phyloP scores from a whole-genome alignment of 2,888 invertebrate genomes.

The Amiota communis region DNA sequence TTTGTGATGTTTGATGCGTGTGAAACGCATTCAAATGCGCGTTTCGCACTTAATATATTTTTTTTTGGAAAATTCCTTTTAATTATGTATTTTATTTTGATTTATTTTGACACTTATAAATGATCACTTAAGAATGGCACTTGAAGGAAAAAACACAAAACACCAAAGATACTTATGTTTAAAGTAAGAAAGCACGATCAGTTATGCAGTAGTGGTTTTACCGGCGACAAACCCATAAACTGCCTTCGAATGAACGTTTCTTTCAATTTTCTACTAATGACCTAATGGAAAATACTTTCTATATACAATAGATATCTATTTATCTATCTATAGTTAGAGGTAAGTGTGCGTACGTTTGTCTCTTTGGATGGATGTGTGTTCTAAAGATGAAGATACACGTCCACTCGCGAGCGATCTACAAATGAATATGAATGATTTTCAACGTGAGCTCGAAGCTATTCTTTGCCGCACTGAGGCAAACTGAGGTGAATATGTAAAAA shows the following conservation, averaged over 20 bases:
- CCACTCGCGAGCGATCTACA: slow-evolving; percentile 66
- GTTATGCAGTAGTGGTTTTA: too few relatives aligned
- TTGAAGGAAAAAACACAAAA: neutral
- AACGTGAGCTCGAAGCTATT: slow-evolving; percentile 38
- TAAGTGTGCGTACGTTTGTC: too few relatives aligned
- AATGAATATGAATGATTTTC: slow-evolving; percentile 64
- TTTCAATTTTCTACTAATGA: too few relatives aligned
- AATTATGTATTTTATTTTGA: too few relatives aligned
- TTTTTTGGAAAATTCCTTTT: too few relatives aligned
- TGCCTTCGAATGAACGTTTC: too few relatives aligned
- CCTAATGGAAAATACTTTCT: neutral
- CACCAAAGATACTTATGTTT: too few relatives aligned
- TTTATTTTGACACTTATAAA: slow-evolving; percentile 2
- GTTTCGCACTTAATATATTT: neutral
- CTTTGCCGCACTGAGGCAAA: slow-evolving; percentile 50
- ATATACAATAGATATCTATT: slow-evolving; percentile 25
- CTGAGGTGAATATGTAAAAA: slow-evolving; percentile 67
- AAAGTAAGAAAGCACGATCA: too few relatives aligned
- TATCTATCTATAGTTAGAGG: slow-evolving; percentile 32
- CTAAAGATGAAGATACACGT: slow-evolving; percentile 50
- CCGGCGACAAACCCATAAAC: too few relatives aligned
- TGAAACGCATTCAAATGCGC: slow-evolving; percentile 27
- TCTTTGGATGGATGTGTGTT: neutral
- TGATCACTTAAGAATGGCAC: slow-evolving; percentile 1
- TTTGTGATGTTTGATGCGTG: slow-evolving; percentile 12